Percentiles rank a stretch among this genome's conserved stretches.
Evolutionary conservation across 2,888 invertebrate genomes (phyloP).

Genomic region (Drosophila mimica): DNA sequence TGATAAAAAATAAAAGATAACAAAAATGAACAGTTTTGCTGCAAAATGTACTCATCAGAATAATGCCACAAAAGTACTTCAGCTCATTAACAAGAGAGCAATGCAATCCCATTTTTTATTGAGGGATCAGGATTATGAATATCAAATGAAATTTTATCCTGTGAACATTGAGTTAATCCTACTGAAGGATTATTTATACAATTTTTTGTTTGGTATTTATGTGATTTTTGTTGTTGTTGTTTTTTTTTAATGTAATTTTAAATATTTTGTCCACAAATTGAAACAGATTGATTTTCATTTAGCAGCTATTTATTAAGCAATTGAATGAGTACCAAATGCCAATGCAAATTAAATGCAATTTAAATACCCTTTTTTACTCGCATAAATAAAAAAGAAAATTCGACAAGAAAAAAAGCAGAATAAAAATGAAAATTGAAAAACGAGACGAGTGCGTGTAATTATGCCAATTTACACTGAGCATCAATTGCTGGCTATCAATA

Average conservation of each 20-base stretch:
- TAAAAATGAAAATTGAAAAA: neutral
- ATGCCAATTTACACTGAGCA: conserved; percentile 54
- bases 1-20: neutral
- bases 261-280: neutral
- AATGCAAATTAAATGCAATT: conserved; percentile 16
- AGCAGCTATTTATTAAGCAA: too few species aligned
- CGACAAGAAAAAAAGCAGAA: neutral
- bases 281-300: neutral
- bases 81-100: neutral
- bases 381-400: neutral
- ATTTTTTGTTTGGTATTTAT: neutral
- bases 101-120: neutral
- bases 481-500: conserved; percentile 22
- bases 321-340: neutral
- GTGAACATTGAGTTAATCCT: neutral
- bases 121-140: conserved; percentile 1
- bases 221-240: neutral
- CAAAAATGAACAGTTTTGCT: neutral
- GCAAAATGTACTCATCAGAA: neutral
- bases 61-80: neutral
- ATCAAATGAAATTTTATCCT: conserved; percentile 4
- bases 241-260: neutral
- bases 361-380: neutral
- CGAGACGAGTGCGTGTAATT: conserved; percentile 40
- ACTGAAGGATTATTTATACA: neutral